Evolutionary conservation across 2,888 invertebrate species (phyloP).

Genomic region (Hirtodrosophila cameraria): DNA sequence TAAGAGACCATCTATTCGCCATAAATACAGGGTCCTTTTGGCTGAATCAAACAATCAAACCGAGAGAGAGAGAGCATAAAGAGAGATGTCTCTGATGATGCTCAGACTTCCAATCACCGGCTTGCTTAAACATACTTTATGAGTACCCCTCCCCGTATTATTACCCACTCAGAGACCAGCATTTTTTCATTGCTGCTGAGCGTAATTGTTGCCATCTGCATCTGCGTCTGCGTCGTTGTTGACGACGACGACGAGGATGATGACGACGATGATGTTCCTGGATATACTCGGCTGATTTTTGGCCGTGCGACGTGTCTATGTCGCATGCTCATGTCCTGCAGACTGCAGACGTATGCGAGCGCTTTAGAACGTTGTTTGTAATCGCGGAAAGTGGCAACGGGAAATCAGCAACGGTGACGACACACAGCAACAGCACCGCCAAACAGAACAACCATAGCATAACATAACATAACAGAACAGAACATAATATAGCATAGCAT

Average conservation of each 20-base stretch:
- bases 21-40: slow-evolving; percentile 9
- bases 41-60: slow-evolving; percentile 25
- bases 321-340: slow-evolving; percentile 61
- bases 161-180: slow-evolving; percentile 33
- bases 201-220: slow-evolving; percentile 16
- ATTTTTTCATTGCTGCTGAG: slow-evolving; percentile 42
- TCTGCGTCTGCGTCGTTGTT: slow-evolving; percentile 41
- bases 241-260: slow-evolving; percentile 8
- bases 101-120: background rate
- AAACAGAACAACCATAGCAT: slow-evolving; percentile 37
- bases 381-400: slow-evolving; percentile 73
- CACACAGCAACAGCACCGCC: slow-evolving; percentile 40
- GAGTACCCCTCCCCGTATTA: too few species aligned
- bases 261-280: slow-evolving; percentile 18
- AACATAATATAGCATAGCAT: too few species aligned
- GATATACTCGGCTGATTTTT: slow-evolving; percentile 28
- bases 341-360: slow-evolving; percentile 74
- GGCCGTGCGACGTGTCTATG: slow-evolving; percentile 39
- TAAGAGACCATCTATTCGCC: slow-evolving; percentile 26
- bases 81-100: background rate
- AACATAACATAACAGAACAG: too few species aligned
- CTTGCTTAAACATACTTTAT: too few species aligned
- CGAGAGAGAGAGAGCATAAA: background rate
- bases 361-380: slow-evolving; percentile 76
- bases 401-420: slow-evolving; percentile 50